Conservation (phyloP, 2,888 invertebrate species). For the Cordilura impudica region DNA sequence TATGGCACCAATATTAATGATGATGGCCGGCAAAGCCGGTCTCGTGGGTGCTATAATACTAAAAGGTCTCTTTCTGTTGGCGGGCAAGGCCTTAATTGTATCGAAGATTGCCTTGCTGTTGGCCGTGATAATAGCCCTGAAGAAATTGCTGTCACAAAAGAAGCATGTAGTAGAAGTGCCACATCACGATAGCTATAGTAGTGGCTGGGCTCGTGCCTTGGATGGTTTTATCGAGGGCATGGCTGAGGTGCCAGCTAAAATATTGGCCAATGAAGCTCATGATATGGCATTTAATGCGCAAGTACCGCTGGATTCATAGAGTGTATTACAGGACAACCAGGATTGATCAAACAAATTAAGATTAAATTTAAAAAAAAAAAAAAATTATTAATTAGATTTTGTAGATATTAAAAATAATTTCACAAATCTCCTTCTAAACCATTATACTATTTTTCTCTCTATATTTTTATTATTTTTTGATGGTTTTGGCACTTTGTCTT, state of each 20-base stretch:
- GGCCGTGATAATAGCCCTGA: slow-evolving; percentile 88
- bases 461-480: not conserved
- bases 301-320: slow-evolving; percentile 65
- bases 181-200: slow-evolving; percentile 80
- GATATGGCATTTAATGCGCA: slow-evolving; percentile 83
- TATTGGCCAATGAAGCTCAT: slow-evolving; percentile 79
- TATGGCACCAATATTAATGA: slow-evolving; percentile 85
- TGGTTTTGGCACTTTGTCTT: not conserved
- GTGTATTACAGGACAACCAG: not conserved
- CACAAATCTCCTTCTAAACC: not conserved
- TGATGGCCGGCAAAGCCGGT: slow-evolving; percentile 89
- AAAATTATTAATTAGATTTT: not conserved
- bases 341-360: not conserved
- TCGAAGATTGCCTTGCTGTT: slow-evolving; percentile 90
- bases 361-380: not conserved
- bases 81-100: slow-evolving; percentile 90
- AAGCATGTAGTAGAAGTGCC: slow-evolving; percentile 85
- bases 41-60: slow-evolving; percentile 88
- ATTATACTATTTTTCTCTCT: not conserved
- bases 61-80: slow-evolving; percentile 88
- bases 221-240: slow-evolving; percentile 77
- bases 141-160: slow-evolving; percentile 86
- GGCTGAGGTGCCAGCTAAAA: slow-evolving; percentile 77
- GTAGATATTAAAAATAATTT: not conserved
- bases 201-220: slow-evolving; percentile 81